These are phyloP conservation scores for Tenthredo amoena DNA, from an alignment of 2,888 invertebrate genomes.

Conservation along the genomic window DNA sequence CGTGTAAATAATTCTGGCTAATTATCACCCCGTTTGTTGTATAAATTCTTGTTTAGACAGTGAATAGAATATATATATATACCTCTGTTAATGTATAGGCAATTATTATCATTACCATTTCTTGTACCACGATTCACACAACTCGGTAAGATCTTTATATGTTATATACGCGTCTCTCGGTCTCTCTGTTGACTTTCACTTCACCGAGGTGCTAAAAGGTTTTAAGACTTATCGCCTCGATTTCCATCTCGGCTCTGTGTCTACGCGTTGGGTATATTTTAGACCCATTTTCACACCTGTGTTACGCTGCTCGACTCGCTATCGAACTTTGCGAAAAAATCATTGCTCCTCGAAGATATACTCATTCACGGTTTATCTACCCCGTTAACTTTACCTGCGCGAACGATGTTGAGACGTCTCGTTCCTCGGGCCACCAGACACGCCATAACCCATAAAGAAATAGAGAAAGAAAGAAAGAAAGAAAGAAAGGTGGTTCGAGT, in stretches of 20 bases:
- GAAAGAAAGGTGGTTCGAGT: constrained; percentile 61
- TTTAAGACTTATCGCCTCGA: constrained; percentile 75
- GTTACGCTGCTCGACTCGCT: not conserved
- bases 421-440: constrained; percentile 16
- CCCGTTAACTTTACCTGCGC: constrained; percentile 5
- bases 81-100: not conserved
- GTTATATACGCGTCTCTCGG: not conserved
- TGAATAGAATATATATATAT: not conserved
- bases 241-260: constrained; percentile 61
- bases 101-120: constrained; percentile 14
- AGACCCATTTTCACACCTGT: constrained; percentile 30
- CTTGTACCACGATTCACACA: not conserved
- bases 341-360: not conserved
- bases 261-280: not conserved
- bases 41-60: not conserved
- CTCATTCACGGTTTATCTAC: not conserved
- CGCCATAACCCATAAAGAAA: constrained; percentile 39
- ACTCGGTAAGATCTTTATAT: constrained; percentile 13
- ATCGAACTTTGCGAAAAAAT: not conserved
- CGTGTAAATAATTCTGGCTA: not conserved
- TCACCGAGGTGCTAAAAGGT: constrained; percentile 76
- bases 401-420: constrained; percentile 9
- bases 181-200: constrained; percentile 68
- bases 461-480: constrained; percentile 54
- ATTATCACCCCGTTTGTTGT: constrained; percentile 12